Evolutionary conservation across 2,888 invertebrate species (phyloP).

Genomic region (Xestia c-nigrum): DNA sequence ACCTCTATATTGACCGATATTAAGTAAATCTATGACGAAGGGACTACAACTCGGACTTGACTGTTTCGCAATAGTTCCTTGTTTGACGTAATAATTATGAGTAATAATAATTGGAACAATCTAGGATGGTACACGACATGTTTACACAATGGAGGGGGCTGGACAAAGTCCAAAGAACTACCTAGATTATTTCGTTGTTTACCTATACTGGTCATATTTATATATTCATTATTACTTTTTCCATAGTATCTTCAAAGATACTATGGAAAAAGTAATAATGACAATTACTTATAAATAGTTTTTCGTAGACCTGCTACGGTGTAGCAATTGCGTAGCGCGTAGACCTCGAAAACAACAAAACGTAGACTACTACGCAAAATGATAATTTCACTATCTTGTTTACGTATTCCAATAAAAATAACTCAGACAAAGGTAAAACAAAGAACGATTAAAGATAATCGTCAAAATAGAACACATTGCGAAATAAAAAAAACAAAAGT

Average conservation of each 20-base stretch:
- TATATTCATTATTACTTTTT: no score
- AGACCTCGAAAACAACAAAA: constrained; percentile 18
- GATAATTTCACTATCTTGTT: constrained; percentile 61
- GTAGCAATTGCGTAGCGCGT: constrained; percentile 48
- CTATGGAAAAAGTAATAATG: not conserved
- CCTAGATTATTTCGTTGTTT: not conserved
- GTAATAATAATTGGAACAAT: constrained; percentile 41
- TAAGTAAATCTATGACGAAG: constrained; percentile 32
- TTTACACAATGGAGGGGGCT: constrained; percentile 18
- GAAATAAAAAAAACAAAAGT: constrained; percentile 40
- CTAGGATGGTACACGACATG: not conserved
- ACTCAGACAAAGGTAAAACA: constrained; percentile 54
- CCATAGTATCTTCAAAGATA: no score
- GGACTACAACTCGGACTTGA: constrained; percentile 48
- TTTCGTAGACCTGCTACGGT: constrained; percentile 46
- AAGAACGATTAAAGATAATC: constrained; percentile 50
- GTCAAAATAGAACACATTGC: constrained; percentile 41
- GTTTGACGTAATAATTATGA: constrained; percentile 50
- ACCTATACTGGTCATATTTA: not conserved
- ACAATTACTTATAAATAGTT: not conserved
- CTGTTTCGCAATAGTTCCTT: constrained; percentile 53
- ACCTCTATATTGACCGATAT: constrained; percentile 44
- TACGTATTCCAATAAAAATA: constrained; percentile 53
- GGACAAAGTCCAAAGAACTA: constrained; percentile 19
- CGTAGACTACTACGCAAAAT: constrained; percentile 29